Evolutionary conservation across 2,797 vertebrate species (phyloP).

Genomic region (Acanthurus lineatus): DNA sequence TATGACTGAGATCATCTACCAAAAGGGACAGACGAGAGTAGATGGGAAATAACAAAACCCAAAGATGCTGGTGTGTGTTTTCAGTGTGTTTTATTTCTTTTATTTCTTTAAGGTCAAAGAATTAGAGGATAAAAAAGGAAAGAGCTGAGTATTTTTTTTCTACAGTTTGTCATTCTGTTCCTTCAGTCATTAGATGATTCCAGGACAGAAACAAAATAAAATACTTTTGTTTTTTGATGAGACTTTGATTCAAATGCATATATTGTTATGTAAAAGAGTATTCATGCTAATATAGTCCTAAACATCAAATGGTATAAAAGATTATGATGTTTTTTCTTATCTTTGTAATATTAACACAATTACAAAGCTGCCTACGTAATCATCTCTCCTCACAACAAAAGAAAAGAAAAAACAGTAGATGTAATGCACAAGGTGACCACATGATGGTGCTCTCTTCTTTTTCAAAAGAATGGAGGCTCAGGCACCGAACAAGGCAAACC

Average conservation of each 20-base stretch:
- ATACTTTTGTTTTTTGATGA: neutral
- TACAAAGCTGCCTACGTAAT: neutral
- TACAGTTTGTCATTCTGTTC: neutral
- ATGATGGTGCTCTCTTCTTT: slow-evolving; percentile 50
- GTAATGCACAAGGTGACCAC: slow-evolving; percentile 40
- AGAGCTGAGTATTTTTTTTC: slow-evolving; percentile 4
- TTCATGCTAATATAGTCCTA: neutral
- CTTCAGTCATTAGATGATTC: neutral
- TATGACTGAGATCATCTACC: slow-evolving; percentile 71
- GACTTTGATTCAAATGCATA: neutral
- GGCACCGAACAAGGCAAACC: neutral
- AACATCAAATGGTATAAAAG: neutral
- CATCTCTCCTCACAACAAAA: slow-evolving; percentile 3
- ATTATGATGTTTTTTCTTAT: neutral
- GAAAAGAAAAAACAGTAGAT: neutral
- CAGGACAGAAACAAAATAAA: neutral
- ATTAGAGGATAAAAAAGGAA: neutral
- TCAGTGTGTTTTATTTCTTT: no score
- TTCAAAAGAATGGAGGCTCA: neutral
- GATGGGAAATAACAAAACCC: neutral
- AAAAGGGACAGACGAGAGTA: neutral
- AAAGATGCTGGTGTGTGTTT: neutral
- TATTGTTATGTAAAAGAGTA: neutral
- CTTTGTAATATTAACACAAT: neutral
- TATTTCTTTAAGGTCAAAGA: neutral